Percentiles rank a stretch among this genome's conserved stretches.
phyloP scores from a whole-genome alignment of 2,113 vertebrate genomes.

The Oryzias melastigma region DNA sequence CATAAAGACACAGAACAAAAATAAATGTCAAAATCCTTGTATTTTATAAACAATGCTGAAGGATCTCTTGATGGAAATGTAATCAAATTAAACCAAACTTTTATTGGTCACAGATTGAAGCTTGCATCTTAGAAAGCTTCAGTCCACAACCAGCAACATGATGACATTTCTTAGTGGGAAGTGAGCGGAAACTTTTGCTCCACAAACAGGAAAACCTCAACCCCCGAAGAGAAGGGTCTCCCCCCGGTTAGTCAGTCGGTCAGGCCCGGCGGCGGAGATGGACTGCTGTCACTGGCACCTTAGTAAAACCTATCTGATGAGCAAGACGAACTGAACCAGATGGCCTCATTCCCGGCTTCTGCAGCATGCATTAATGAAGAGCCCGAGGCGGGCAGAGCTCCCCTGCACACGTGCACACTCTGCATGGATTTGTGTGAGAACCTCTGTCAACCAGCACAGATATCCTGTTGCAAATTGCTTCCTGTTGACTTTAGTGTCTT shows the following conservation, averaged over 20 bases:
- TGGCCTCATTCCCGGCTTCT: conserved; percentile 54
- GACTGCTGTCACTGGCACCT: conserved; percentile 51
- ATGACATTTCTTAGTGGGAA: not conserved
- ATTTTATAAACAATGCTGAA: too few species aligned
- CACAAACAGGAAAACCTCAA: conserved; percentile 9
- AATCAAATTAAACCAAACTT: too few species aligned
- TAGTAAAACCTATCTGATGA: conserved; percentile 53
- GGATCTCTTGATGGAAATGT: too few species aligned
- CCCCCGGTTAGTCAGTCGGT: conserved; percentile 8
- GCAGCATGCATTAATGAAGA: conserved; percentile 63
- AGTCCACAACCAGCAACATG: too few species aligned
- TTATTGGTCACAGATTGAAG: too few species aligned
- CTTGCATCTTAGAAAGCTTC: too few species aligned
- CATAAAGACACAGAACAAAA: too few species aligned
- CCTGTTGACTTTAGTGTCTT: conserved; percentile 64
- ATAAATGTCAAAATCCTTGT: too few species aligned
- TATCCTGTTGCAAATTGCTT: conserved; percentile 67
- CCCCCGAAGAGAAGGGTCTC: not conserved
- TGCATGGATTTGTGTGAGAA: conserved; percentile 28
- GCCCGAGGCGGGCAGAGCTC: conserved; percentile 48
- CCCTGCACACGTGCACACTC: conserved; percentile 33
- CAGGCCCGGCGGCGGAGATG: conserved; percentile 22
- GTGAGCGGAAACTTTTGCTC: not conserved
- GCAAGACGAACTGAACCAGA: conserved; percentile 68
- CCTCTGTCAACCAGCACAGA: conserved; percentile 35